phyloP scores from a whole-genome alignment of 2,888 invertebrate genomes.

The Conus canariensis region DNA sequence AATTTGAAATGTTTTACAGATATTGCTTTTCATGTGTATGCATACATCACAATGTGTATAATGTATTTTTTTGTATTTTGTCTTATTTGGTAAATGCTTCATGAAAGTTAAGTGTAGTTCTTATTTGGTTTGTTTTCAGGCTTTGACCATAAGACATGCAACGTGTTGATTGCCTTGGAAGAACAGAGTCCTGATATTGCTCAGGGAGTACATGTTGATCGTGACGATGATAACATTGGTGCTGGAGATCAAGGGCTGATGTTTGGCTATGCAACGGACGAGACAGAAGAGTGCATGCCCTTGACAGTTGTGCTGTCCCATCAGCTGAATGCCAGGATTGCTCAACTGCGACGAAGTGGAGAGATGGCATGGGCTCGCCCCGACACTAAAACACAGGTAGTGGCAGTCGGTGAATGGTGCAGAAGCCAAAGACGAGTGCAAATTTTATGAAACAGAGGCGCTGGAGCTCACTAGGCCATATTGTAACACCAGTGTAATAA shows the following conservation, averaged over 20 bases:
- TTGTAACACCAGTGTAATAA: no score
- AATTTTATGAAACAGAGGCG: neutral
- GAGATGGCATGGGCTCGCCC: slow-evolving; percentile 77
- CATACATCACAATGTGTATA: no score
- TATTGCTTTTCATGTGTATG: no score
- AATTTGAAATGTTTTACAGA: no score
- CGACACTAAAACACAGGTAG: slow-evolving; percentile 78
- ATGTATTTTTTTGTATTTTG: no score
- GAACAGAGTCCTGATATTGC: slow-evolving; percentile 79
- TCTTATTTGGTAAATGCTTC: no score
- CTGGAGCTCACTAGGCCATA: neutral
- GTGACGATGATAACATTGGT: slow-evolving; percentile 77
- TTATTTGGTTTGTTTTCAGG: slow-evolving; percentile 60
- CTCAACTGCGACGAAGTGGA: slow-evolving; percentile 76
- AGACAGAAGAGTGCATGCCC: slow-evolving; percentile 79
- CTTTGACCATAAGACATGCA: slow-evolving; percentile 99
- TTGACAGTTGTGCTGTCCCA: slow-evolving; percentile 78
- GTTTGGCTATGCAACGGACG: slow-evolving; percentile 80
- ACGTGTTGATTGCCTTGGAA: slow-evolving; percentile 97
- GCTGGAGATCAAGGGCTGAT: slow-evolving; percentile 79
- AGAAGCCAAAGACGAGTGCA: neutral
- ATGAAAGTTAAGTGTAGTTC: no score
- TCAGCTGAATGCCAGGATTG: slow-evolving; percentile 77
- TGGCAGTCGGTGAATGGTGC: neutral
- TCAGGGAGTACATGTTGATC: slow-evolving; percentile 88